Evolutionary conservation across 2,888 invertebrate species (phyloP).

Genomic region (Coleophora deauratella): DNA sequence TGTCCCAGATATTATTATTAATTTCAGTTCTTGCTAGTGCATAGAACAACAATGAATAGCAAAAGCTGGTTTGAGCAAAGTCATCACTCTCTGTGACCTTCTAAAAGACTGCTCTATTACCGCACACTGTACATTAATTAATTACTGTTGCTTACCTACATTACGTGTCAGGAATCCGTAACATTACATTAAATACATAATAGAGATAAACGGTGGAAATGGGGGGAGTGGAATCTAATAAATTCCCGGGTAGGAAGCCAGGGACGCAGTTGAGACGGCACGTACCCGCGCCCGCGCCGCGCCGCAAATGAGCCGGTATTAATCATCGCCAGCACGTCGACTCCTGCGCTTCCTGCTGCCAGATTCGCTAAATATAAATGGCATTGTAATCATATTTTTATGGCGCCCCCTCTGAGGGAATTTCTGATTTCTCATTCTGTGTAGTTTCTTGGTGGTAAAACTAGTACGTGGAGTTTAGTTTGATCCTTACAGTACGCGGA

Average conservation of each 20-base stretch:
- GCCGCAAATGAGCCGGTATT: slow-evolving; percentile 69
- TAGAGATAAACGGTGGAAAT: slow-evolving; percentile 67
- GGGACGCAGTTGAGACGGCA: slow-evolving; percentile 60
- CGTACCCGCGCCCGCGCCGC: slow-evolving; percentile 20
- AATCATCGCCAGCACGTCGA: slow-evolving; percentile 68
- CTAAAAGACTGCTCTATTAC: too few species aligned
- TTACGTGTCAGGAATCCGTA: slow-evolving; percentile 29
- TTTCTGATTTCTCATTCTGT: too few species aligned
- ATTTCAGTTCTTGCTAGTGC: too few species aligned
- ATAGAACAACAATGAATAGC: too few species aligned
- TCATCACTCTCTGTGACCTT: too few species aligned
- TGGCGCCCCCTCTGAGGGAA: not conserved
- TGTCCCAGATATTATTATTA: too few species aligned
- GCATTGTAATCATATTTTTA: slow-evolving; percentile 3
- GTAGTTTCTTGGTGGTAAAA: too few species aligned
- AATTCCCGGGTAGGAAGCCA: slow-evolving; percentile 66
- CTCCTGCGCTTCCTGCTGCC: slow-evolving; percentile 58
- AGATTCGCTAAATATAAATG: slow-evolving; percentile 43
- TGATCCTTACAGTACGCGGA: too few species aligned
- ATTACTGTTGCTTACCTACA: slow-evolving; percentile 26
- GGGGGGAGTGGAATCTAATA: slow-evolving; percentile 61
- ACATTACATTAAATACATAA: slow-evolving; percentile 56
- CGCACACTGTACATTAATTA: not conserved
- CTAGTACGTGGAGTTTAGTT: too few species aligned
- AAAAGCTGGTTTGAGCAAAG: too few species aligned